Evolutionary conservation across 1,140 invertebrate species (phyloP), one percentile per base, ranked within the genome.

Genomic region (Acromyrmex echinatior): DNA sequence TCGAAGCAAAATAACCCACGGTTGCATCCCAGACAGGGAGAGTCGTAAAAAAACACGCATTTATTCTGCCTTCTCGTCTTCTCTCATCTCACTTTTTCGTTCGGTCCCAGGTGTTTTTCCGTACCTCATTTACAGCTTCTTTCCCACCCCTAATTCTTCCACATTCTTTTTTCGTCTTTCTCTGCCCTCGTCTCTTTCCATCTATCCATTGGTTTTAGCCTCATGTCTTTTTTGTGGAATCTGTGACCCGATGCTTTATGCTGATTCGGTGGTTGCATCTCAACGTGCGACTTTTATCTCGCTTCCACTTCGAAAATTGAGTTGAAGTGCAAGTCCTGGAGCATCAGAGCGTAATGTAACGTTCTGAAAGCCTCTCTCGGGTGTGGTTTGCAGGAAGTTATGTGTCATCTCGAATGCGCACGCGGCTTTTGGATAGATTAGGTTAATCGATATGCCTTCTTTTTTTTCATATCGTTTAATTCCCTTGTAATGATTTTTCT

Each of bases 231-330:
- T 31, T 18, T 35, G 62, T 14, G 12, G 16, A 49, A 28, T 18
- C 35, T 39, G 68, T 35, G 25, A 51, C 25, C 21, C 56, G 58
- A 35, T 71, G 35, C 56, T 63, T 60, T 65, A 60, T 65, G 79
- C 58, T 56, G 71, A 73, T 78, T 51, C 45, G 35, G 70, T 71
- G 49, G 56, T 51, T 49, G 25, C 76, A 39, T 68, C 62, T 21
- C 60, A 49, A 3, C n/a, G 10, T 18, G 45, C 68, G 86, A 82
- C 66, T 87, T 89, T 86, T 86, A 88, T 86, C 81, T 88, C 60
- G 51, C 18, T 71, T 80, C 76, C 76, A 86, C 68, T 68, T 80
- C 45, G 87, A 89, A 76, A 80, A 86, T 80, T 45, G 87, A 66
- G 81, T 88, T 86, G 28, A 77, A 58, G 53, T 28, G 63, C 45